Base-by-base conservation (phyloP, 2,113 vertebrate genomes). In the Stigmatopora argus region DNA sequence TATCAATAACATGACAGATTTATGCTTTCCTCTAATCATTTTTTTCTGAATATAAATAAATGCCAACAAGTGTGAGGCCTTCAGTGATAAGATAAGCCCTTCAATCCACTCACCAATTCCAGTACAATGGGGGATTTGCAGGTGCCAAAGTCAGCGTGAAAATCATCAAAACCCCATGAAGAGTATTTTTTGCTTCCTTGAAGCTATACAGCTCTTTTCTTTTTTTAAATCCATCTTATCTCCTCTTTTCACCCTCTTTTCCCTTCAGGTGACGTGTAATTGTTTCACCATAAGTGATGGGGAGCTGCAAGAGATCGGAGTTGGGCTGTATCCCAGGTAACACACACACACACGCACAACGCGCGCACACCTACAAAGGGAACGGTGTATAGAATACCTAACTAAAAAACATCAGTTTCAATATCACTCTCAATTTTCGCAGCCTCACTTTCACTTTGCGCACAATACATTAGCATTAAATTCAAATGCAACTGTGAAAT, bases 281-380 rank as follows among this genome's bases (percentile, higher is more conserved):
- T 94, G 94, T 83, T 98, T 99, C 86, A 94, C 93, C 84, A 92
- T 98, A 89, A 95, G 96, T 82, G 93, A 98, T n/a, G 93, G 91
- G 17, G 97, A 99, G 89, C 92, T 97, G 89, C 94, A 95, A 85
- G 94, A 95, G 88, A 88, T 94, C 73, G 96, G 93, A 78, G 94
- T 98, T 75, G 97, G 96, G 70, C 90, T 99, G 0, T 99, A 98
- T 88, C 96, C 95, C 74, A 98, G 96, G 97, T 98, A 93, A 79
- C 46, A 31, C 62, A 60, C 70, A 65, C 66, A 61, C 59, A 41
- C 59, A 70, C 72, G 66, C 65, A 63, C 51, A 57, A n/a, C 57
- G 44, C 64, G 26, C 65, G 52, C 31, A 35, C 68, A 34, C 58
- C 26, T 21, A 66, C 57, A 62, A 58, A 66, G 3, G 18, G 58